phyloP scores from a whole-genome alignment of 2,888 invertebrate genomes.

The Brachypalpus laphriformis region DNA sequence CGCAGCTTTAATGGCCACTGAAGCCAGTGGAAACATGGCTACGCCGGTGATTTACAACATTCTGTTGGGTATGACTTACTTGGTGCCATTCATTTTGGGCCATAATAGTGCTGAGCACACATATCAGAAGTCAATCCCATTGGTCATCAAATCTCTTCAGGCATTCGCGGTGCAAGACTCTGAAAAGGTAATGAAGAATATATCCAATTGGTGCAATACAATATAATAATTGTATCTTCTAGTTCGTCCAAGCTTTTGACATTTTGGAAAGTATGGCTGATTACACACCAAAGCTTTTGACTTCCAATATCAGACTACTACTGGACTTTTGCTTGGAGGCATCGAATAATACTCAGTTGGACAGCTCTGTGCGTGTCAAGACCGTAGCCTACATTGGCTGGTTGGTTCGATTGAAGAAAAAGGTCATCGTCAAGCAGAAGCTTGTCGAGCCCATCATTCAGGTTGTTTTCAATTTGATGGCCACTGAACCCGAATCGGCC shows the following conservation, averaged over 20 bases:
- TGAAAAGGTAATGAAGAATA: constrained; percentile 81
- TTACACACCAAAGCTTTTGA: constrained; percentile 80
- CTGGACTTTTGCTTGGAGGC: constrained; percentile 87
- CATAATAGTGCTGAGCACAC: constrained; percentile 84
- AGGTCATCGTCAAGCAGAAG: constrained; percentile 87
- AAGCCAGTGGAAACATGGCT: constrained; percentile 80
- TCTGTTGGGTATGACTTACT: constrained; percentile 85
- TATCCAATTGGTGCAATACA: no score
- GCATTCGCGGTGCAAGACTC: constrained; percentile 84
- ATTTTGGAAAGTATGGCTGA: constrained; percentile 81
- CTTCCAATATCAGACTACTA: constrained; percentile 86
- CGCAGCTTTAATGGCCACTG: constrained; percentile 79
- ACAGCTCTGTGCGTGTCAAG: constrained; percentile 87
- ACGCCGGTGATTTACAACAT: constrained; percentile 81
- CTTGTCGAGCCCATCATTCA: constrained; percentile 87
- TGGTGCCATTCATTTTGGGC: constrained; percentile 86
- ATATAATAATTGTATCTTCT: neutral
- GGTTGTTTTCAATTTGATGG: constrained; percentile 88
- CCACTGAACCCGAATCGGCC: constrained; percentile 85
- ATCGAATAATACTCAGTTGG: constrained; percentile 84
- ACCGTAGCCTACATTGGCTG: constrained; percentile 87
- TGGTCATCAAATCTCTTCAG: constrained; percentile 86
- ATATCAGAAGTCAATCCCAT: constrained; percentile 86
- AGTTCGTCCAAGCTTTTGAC: constrained; percentile 81
- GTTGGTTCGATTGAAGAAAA: constrained; percentile 88